Percentiles rank a stretch among this genome's conserved stretches.
Conservation (phyloP, 2,113 vertebrate genomes). For the Ciconia stormi region DNA sequence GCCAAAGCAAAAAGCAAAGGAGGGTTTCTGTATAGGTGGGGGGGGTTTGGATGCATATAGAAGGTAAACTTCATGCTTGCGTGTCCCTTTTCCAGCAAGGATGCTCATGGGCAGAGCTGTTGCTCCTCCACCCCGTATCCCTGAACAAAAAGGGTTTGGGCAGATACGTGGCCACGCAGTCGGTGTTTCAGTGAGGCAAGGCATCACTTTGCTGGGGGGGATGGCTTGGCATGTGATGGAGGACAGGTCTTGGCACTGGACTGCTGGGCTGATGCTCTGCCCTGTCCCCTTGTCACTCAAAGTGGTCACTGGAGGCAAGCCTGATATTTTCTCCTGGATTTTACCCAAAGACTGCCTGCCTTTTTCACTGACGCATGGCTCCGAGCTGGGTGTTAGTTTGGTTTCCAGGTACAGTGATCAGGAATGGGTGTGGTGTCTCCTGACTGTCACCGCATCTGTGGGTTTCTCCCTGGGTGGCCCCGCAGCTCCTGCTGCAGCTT, state of each 20-base stretch:
- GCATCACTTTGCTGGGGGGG: neutral
- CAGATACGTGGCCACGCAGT: rapidly evolving
- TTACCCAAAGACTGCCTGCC: neutral
- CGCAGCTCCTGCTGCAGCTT: neutral
- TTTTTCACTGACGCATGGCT: neutral
- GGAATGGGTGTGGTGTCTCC: neutral
- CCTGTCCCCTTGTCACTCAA: rapidly evolving
- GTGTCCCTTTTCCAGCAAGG: neutral
- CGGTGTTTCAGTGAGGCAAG: neutral
- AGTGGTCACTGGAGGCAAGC: neutral
- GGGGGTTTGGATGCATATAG: neutral
- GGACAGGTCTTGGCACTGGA: neutral
- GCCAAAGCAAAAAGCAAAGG: neutral
- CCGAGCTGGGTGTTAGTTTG: neutral
- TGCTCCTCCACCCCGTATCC: neutral
- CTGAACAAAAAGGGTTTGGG: neutral
- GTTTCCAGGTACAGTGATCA: neutral
- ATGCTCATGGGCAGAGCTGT: neutral
- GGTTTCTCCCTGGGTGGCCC: conserved; percentile 4
- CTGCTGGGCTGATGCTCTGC: neutral
- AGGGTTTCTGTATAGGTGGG: rapidly evolving
- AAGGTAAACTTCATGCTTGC: neutral
- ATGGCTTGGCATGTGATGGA: neutral
- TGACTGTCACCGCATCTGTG: neutral
- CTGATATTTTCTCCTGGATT: neutral